Percentiles rank a stretch among this genome's conserved stretches.
Evolutionary conservation across 2,113 vertebrate species (phyloP).

Genomic region (Cettia cetti): DNA sequence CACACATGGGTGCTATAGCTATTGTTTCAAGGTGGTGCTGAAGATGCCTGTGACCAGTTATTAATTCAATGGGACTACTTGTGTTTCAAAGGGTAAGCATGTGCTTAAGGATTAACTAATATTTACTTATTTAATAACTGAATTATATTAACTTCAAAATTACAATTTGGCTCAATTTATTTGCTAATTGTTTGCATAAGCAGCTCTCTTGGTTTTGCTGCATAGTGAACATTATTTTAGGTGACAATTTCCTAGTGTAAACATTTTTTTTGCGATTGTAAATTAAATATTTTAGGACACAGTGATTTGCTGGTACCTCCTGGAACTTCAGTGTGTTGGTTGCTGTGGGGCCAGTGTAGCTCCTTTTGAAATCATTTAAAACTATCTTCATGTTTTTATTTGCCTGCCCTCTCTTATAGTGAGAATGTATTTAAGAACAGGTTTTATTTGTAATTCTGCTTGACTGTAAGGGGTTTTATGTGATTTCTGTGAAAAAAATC

Average conservation of each 20-base stretch:
- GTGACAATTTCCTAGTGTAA: not conserved
- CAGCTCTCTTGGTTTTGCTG: not conserved
- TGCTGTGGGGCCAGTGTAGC: not conserved
- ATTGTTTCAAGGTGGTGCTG: not conserved
- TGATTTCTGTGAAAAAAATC: not conserved
- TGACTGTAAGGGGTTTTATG: not conserved
- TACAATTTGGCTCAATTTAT: not conserved
- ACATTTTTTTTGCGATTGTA: not conserved
- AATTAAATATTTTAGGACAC: not conserved
- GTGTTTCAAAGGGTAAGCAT: not conserved
- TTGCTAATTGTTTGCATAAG: not conserved
- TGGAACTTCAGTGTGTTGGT: not conserved
- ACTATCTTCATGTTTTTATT: not conserved
- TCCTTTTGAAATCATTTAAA: constrained; percentile 4
- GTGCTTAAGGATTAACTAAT: not conserved
- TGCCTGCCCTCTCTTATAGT: not conserved
- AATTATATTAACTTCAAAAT: not conserved
- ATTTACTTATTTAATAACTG: not conserved
- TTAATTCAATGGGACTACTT: not conserved
- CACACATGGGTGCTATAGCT: not conserved
- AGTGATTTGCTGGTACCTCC: not conserved
- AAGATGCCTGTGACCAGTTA: not conserved
- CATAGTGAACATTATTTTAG: not conserved
- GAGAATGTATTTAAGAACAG: not conserved
- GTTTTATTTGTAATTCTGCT: not conserved